Percentiles rank a stretch among this genome's conserved stretches.
phyloP scores from a whole-genome alignment of 2,888 invertebrate species.

The Aphodius sticticus region DNA sequence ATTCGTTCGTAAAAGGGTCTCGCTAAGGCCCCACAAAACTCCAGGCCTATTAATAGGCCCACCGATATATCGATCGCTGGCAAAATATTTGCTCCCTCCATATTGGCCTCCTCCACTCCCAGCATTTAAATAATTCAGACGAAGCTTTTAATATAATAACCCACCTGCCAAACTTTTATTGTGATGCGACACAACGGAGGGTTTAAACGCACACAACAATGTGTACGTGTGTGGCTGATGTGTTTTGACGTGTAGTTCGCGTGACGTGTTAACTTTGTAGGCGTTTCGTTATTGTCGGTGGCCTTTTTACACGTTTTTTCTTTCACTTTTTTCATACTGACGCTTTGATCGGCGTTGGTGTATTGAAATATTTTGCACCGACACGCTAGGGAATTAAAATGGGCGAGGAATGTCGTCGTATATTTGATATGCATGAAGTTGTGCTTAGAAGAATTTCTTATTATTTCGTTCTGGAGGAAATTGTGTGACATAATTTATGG shows the following conservation, averaged over 20 bases:
- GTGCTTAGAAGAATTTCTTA: background rate
- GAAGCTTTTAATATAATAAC: background rate
- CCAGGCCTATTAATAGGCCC: background rate
- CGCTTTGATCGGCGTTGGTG: background rate
- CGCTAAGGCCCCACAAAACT: background rate
- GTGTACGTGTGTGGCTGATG: background rate
- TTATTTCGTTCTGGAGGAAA: background rate
- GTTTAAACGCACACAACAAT: background rate
- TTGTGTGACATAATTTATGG: too few species aligned
- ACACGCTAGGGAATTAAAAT: background rate
- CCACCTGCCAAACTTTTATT: background rate
- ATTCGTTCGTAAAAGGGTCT: background rate
- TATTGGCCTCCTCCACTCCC: background rate
- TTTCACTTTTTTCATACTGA: background rate
- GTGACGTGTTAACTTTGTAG: background rate
- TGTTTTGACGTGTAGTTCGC: background rate
- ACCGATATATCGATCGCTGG: constrained; percentile 4
- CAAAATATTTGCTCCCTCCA: background rate
- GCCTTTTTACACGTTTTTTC: background rate
- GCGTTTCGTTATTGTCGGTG: background rate
- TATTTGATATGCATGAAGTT: background rate
- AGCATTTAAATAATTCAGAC: background rate
- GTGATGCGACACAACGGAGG: background rate
- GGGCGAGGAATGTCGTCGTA: background rate
- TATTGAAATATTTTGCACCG: background rate